Conservation (phyloP, 1,140 invertebrate species). For the Leptinotarsa defecta region DNA sequence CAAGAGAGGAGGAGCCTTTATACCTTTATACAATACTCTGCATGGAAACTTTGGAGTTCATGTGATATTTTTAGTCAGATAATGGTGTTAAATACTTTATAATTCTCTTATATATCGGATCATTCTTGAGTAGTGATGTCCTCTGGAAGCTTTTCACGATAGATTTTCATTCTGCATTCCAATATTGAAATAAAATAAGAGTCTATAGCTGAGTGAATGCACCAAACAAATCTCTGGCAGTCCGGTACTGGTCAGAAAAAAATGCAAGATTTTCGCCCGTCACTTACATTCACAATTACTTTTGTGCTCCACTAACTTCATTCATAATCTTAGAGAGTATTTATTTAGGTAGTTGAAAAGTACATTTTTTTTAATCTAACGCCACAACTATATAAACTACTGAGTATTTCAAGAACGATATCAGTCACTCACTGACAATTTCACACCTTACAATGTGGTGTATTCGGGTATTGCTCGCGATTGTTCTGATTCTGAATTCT, state of each 20-base stretch:
- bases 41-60: too few relatives aligned
- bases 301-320: conserved; percentile 48
- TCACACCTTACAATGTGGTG: conserved; percentile 28
- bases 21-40: too few relatives aligned
- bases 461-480: neutral
- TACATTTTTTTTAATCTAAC: conserved; percentile 32
- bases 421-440: conserved; percentile 33
- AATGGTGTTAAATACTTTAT: too few relatives aligned
- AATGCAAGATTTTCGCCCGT: conserved; percentile 38
- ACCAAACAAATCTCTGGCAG: neutral
- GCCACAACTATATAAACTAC: conserved; percentile 40
- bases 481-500: conserved; percentile 2
- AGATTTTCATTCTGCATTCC: too few relatives aligned
- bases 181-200: too few relatives aligned
- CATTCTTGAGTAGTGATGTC: too few relatives aligned
- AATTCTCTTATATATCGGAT: too few relatives aligned
- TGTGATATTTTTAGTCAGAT: too few relatives aligned
- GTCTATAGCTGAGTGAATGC: too few relatives aligned
- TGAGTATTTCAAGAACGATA: conserved; percentile 28
- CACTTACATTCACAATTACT: conserved; percentile 46
- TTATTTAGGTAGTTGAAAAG: conserved; percentile 40
- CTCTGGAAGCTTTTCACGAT: too few relatives aligned
- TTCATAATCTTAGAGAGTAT: conserved; percentile 36
- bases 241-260: conserved; percentile 21
- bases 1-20: too few relatives aligned